phyloP scores from a whole-genome alignment of 2,797 vertebrate genomes.

The Pampus argenteus region DNA sequence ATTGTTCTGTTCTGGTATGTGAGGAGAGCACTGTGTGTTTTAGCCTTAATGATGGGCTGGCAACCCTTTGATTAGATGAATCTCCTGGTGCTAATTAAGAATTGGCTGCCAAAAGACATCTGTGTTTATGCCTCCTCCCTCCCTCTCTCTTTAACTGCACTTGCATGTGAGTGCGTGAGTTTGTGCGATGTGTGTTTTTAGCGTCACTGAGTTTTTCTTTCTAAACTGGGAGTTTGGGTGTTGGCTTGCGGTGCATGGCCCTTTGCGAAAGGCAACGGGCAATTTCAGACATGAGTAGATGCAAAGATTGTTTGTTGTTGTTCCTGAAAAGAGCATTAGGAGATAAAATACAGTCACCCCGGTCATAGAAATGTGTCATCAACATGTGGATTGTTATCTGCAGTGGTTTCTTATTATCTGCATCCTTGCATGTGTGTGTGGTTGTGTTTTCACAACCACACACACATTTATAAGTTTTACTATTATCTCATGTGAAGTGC shows the following conservation, averaged over 20 bases:
- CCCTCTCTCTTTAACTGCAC: conserved; percentile 1
- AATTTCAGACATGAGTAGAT: background rate
- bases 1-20: conserved; percentile 78
- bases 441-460: background rate
- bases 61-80: conserved; percentile 78
- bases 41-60: conserved; percentile 76
- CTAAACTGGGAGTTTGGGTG: conserved; percentile 22
- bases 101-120: conserved; percentile 71
- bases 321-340: background rate
- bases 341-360: background rate
- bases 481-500: background rate
- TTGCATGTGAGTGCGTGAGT: background rate
- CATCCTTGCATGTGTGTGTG: background rate
- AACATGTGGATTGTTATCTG: background rate
- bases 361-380: too few relatives aligned
- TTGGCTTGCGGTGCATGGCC: conserved; percentile 13
- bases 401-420: background rate
- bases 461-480: background rate
- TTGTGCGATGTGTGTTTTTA: background rate
- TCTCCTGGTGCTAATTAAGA: conserved; percentile 78
- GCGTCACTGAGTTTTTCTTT: background rate
- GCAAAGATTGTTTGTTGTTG: conserved; percentile 3
- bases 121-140: conserved; percentile 61
- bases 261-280: background rate
- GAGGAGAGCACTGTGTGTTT: conserved; percentile 70